Evolutionary conservation across 2,888 invertebrate species (phyloP), one percentile per base, ranked within the genome.

Genomic region (Tolmerus cingulatus): DNA sequence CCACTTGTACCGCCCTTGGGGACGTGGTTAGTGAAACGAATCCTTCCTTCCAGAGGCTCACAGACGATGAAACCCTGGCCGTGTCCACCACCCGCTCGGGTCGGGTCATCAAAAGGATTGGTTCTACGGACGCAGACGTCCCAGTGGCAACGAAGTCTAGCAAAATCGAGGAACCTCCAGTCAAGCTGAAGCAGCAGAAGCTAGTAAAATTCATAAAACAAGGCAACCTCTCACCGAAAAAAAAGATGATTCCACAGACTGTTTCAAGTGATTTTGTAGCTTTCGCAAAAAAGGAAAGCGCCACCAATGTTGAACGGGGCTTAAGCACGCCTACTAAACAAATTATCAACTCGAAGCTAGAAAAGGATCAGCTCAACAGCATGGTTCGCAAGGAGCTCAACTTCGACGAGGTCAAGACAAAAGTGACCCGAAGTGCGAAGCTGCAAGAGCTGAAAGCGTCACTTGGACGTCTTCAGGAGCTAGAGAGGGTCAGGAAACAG

Each of bases 371-470:
- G 87, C 90, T 94, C 2, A 93, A 91, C 87, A 90, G 93, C 7
- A 87, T 91, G 87, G 93, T 94, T 7, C 93, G 93, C 9, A 94
- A 95, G 90, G 95, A 96, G 88, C 92, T 96, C 74, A 95, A 94
- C 89, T 93, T 96, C 82, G 95, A 95, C 37, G 96, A 96, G 89
- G 95, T 97, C 14, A 95, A 95, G 90, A 94, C 94, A 87, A 96
- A 94, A 91, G 92, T 97, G 88, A 94, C 94, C 81, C 94, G 95
- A 74, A 96, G 96, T 90, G 94, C 94, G 84, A 94, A 96, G 90
- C 92, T 97, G 89, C 94, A 94, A 81, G 96, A 97, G 90, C 91
- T 97, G 5, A 95, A 94, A 90, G 95, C 95, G 5, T 94, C 95
- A 0, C 94, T 96, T 37, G 94, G 94, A 8, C 94, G 95, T 74